Base-by-base conservation (phyloP, 2,888 invertebrate genomes). In the Drosophila kokeensis region DNA sequence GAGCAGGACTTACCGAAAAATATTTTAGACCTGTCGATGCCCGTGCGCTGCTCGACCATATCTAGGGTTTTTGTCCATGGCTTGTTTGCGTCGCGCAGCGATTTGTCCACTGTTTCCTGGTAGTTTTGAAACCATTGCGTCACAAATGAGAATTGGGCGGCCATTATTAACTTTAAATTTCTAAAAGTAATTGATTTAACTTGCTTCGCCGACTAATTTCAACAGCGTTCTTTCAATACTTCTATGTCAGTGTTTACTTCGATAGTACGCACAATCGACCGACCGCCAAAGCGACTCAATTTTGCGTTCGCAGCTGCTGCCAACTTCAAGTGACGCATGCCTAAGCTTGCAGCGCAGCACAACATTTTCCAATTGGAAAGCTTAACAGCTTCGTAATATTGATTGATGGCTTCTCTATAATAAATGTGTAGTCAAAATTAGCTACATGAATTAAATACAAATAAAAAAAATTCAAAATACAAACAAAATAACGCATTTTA, bases 21-120 rank as follows among this genome's bases (percentile, higher is more conserved):
- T 83, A 97, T 84, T 92, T 97, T 97, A 32, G 96, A 93, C 83
- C 97, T 94, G 90, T 95, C 95, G 58, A 97, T 93, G 87, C 96
- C 96, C 83, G 96, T 95, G 92, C 95, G 96, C 79, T 94, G 92
- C 92, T 98, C 98, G 7, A 95, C 94, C 73, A 93, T 92, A 30
- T 94, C 95, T 75, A 98, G 95, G 78, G 94, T 93, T 86, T 94
- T 94, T 5, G 95, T 94, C 97, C 97, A 97, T 57, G 96, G 96
- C 91, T 96, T 96, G 70, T 93, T 94, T 67, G 95, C 94, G 92
- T 97, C 97, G 59, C 93, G 93, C 53, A 97, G 93, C 32, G 94
- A 93, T 76, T 94, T 94, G 60, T 96, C 95, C 66, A 97, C 91
- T 18, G 94, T 93, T 53, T 95, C 95, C 91, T 95, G 96, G 81